Conservation (phyloP, 2,113 vertebrate genomes). For the Cyanocitta stelleri region DNA sequence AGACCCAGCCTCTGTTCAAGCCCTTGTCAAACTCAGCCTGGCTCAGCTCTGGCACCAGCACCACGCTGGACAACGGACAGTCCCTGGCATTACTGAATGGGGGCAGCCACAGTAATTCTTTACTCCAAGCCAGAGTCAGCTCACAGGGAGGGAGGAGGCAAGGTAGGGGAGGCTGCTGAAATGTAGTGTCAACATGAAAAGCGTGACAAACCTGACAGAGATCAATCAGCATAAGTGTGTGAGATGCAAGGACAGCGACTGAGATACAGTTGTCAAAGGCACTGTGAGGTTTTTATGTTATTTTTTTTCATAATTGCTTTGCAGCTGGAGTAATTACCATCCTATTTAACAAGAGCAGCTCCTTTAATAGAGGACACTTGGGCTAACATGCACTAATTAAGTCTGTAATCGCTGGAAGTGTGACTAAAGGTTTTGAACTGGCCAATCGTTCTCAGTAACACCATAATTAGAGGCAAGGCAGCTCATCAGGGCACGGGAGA, state of each 20-base stretch:
- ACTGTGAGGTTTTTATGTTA: neutral
- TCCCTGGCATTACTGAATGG: neutral
- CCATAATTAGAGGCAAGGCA: neutral
- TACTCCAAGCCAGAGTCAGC: neutral
- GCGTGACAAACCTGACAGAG: neutral
- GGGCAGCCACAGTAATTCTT: neutral
- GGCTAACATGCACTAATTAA: slow-evolving; percentile 9
- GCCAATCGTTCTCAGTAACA: rapidly evolving
- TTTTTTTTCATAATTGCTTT: neutral
- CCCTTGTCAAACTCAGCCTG: neutral
- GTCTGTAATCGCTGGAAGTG: neutral
- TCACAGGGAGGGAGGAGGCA: neutral
- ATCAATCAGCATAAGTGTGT: rapidly evolving
- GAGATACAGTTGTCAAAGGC: neutral
- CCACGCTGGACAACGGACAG: rapidly evolving
- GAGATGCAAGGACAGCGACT: neutral
- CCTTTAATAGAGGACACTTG: neutral
- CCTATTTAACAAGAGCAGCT: neutral
- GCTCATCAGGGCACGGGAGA: neutral
- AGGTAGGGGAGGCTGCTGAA: neutral
- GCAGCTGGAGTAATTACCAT: neutral
- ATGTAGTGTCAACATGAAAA: neutral
- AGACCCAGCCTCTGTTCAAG: rapidly evolving
- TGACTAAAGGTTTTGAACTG: neutral
- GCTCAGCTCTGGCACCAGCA: neutral